Base-by-base conservation (phyloP, 2,888 invertebrate species). In the Ditylenchus weischeri region DNA sequence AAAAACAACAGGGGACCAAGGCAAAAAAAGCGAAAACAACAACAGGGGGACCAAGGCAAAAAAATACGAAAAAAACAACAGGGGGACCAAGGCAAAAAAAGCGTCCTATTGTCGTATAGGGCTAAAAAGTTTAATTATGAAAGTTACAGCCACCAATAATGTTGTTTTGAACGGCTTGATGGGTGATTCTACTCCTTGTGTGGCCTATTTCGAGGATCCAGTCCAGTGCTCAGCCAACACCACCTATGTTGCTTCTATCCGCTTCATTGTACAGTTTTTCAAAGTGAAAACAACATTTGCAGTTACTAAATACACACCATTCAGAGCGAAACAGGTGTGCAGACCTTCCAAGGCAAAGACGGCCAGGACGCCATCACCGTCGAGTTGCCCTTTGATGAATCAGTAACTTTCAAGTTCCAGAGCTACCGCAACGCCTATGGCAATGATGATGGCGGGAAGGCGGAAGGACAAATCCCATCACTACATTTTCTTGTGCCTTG, bases 301-400 rank as follows among this genome's bases (percentile, higher is more conserved):
- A 57, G n/a, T n/a, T 21, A 47, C 19, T 36, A 64, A 36, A 15
- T 51, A 60, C 57, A n/a, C n/a, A 18, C 6, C 6, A 23, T 35
- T 60, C 19, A 64, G 63, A 64, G 36, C 47, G 50, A 65, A 49
- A 35, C 57, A 18, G 70, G 76, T 36, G 69, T 76, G 21, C 75
- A 76, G 38, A 76, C 75, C 7, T 70, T 75, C 49, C 63, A 61
- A n/a, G 75, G 75, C 11, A 76, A 76, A 47, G 75, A 74, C 36
- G 75, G 75, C 43, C 65, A 77, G 38, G 75, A 75, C n/a, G 23
- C 62, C 35, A 65, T 74, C 8, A 61, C 72, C 6, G 69, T 74
- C 43, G 69, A 73, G 13, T 62, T 74, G 23, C 75, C 75, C 23
- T 76, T 65, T 64, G 76, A 77, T 51, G 68, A 74, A 58, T 65